Evolutionary conservation across 2,797 vertebrate genomes (phyloP).

Genomic region (Oryzias sinensis): DNA sequence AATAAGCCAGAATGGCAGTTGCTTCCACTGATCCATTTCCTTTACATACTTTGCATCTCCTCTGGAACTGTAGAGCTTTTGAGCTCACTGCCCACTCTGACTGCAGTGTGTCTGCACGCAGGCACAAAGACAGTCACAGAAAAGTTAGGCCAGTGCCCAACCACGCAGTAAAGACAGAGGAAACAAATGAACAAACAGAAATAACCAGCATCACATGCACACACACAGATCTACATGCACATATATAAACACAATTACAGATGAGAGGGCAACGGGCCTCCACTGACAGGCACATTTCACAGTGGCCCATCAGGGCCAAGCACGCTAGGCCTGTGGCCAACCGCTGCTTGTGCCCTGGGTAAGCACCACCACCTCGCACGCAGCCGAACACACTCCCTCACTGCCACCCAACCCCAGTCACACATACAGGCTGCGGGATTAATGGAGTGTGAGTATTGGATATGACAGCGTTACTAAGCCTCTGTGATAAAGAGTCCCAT

Average conservation of each 20-base stretch:
- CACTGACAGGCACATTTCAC: slow-evolving; percentile 81
- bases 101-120: background rate
- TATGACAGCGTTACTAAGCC: slow-evolving; percentile 56
- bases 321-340: slow-evolving; percentile 67
- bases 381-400: slow-evolving; percentile 39
- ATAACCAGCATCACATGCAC: background rate
- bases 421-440: slow-evolving; percentile 65
- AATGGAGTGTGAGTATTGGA: slow-evolving; percentile 68
- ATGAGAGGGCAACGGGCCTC: slow-evolving; percentile 52
- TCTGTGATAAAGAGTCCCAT: slow-evolving; percentile 54
- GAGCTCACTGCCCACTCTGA: background rate
- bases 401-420: slow-evolving; percentile 41
- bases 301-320: slow-evolving; percentile 68
- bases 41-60: slow-evolving; percentile 34
- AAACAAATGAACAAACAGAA: slow-evolving; percentile 20
- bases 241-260: slow-evolving; percentile 40
- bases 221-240: background rate
- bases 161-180: slow-evolving; percentile 2
- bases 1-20: slow-evolving; percentile 60
- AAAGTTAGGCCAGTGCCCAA: slow-evolving; percentile 3
- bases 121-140: slow-evolving; percentile 5
- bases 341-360: slow-evolving; percentile 65
- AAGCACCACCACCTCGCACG: slow-evolving; percentile 67
- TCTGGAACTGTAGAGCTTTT: slow-evolving; percentile 17
- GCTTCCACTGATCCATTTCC: slow-evolving; percentile 67